Evolutionary conservation across 2,797 vertebrate genomes (phyloP).

Genomic region (Sorex maritimensis): DNA sequence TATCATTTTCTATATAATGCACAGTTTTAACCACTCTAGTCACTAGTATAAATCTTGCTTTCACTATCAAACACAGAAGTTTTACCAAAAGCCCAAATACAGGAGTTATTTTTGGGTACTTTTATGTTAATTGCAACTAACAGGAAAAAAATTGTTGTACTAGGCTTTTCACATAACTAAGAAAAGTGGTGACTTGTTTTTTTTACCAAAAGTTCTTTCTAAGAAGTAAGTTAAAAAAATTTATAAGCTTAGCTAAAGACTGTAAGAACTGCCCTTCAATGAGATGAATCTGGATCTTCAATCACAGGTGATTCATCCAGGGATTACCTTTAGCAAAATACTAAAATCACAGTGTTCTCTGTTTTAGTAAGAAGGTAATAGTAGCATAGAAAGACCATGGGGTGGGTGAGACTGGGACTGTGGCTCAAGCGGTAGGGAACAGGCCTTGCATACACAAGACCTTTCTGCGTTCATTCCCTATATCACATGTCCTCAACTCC

Average conservation of each 20-base stretch:
- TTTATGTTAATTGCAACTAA: background rate
- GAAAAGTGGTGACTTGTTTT: background rate
- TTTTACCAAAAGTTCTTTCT: conserved; percentile 29
- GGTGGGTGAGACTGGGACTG: too few species aligned
- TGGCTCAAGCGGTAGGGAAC: too few species aligned
- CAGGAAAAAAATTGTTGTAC: background rate
- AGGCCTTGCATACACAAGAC: too few species aligned
- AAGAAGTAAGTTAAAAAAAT: conserved; percentile 23
- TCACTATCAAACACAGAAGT: conserved; percentile 53
- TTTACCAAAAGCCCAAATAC: conserved; percentile 37
- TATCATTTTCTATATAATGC: background rate
- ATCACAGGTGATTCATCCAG: background rate
- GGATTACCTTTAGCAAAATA: conserved; percentile 30
- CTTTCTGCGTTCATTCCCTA: too few species aligned
- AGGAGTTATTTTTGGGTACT: background rate
- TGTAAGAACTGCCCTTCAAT: conserved; percentile 34
- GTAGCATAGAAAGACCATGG: background rate
- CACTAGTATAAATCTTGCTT: conserved; percentile 63
- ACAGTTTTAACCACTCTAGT: conserved; percentile 8
- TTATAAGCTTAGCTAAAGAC: conserved; percentile 50
- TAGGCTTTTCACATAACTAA: conserved; percentile 37
- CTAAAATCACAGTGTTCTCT: background rate
- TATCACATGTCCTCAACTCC: too few species aligned
- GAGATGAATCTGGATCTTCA: conserved; percentile 14
- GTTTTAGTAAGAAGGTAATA: conserved; percentile 17